A percentile compares a stretch with the other conserved stretches of the same genome.
Conservation (phyloP, 2,113 vertebrate genomes). For the Alectura lathami region DNA sequence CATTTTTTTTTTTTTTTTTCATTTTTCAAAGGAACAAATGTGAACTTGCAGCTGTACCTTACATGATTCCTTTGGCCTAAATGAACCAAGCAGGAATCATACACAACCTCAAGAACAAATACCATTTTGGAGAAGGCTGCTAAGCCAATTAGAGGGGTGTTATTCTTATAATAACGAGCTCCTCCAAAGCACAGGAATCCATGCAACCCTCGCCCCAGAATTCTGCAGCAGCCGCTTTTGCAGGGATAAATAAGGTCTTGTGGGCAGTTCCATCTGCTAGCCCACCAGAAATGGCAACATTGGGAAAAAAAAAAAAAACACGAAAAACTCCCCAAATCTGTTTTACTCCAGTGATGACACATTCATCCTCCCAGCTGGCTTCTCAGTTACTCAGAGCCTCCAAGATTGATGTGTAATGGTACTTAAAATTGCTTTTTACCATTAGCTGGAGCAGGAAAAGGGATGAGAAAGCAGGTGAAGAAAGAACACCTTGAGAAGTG, state of each 20-base stretch:
- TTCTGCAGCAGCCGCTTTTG: constrained; percentile 38
- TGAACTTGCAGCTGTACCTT: background rate
- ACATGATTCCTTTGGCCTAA: background rate
- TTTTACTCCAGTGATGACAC: constrained; percentile 44
- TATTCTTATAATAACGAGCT: background rate
- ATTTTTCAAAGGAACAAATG: background rate
- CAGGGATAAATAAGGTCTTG: constrained; percentile 28
- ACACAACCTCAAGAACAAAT: background rate
- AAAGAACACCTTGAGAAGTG: background rate
- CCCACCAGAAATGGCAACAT: constrained; percentile 31
- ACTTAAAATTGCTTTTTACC: constrained; percentile 15
- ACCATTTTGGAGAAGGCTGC: background rate
- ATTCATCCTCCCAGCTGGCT: constrained; percentile 49
- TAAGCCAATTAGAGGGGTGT: background rate
- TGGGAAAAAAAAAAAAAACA: background rate
- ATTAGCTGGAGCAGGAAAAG: background rate
- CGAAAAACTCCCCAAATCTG: background rate
- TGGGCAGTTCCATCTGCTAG: constrained; percentile 70
- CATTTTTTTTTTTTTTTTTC: background rate
- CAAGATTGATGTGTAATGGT: background rate
- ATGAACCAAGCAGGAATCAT: background rate
- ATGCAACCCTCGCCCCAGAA: background rate
- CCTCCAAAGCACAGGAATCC: background rate
- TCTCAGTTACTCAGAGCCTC: constrained; percentile 23
- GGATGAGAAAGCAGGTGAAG: background rate